Base-by-base conservation (phyloP, 2,797 vertebrate genomes). In the Astyanax mexicanus region DNA sequence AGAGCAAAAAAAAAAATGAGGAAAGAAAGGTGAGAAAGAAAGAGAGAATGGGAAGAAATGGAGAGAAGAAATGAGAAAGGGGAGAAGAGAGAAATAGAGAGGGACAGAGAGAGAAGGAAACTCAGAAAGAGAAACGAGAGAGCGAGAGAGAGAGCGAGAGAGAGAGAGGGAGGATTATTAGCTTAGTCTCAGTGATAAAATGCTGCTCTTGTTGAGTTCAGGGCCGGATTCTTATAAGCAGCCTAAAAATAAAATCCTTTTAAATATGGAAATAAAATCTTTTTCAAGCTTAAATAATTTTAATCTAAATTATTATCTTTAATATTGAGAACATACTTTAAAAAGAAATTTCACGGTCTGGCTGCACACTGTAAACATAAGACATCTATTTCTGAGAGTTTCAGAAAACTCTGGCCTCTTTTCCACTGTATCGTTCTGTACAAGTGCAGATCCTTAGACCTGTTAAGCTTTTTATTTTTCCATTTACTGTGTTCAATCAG, bases 81-180 rank as follows among this genome's bases (percentile, higher is more conserved):
- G 5, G 8, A 13, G 10, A 23, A 37, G n/a, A n/a, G n/a, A n/a
- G n/a, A n/a, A n/a, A n/a, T n/a, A n/a, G n/a, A 15, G 4, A 3
- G 29, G 37, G 1, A 38, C 9, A 45, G 38, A 29, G 12, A 17
- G 5, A 12, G 21, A 29, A 13, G 21, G 44, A 45, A 29, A 15
- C 38, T 5, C 19, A 25, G 29, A 37, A 27, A 35, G 6, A 47
- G n/a, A 37, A 60, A 10, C 57, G 13, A 17, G 19, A 47, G n/a
- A 37, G n/a, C 7, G 8, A 29, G n/a, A 29, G n/a, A 32, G 10
- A 57, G 51, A 21, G 47, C 51, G 47, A 51, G 11, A 55, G 21
- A 54, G 51, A 29, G 52, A 32, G 15, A 57, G 27, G 57, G 25
- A 32, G 57, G 19, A 32, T 58, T 58, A 58, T 58, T 35, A 35